A percentile compares a stretch with the other conserved stretches of the same genome.
These are phyloP conservation scores for Cuniculus paca DNA, from an alignment of 2,797 vertebrate genomes.

Conservation along the genomic window DNA sequence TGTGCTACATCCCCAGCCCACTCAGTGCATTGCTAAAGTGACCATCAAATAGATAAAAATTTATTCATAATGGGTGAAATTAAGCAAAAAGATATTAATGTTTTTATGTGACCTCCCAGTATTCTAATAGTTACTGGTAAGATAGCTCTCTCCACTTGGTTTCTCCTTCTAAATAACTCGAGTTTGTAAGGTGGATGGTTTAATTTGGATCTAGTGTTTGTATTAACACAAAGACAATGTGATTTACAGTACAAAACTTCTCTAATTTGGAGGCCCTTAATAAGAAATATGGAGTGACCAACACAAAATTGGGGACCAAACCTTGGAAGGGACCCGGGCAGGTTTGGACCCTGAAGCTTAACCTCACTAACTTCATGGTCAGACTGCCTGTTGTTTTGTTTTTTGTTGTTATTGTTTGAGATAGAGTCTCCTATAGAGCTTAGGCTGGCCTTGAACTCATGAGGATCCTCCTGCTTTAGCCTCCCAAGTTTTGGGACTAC, in stretches of 20 bases:
- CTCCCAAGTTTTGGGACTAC: background rate
- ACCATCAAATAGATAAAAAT: background rate
- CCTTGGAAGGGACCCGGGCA: background rate
- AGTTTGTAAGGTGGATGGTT: background rate
- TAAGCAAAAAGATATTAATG: background rate
- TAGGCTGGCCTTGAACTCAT: background rate
- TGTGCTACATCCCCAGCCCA: no score
- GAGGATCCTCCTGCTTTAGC: background rate
- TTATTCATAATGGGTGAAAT: background rate
- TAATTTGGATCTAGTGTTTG: background rate
- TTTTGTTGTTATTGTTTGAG: no score
- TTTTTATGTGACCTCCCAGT: background rate
- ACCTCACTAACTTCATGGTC: background rate
- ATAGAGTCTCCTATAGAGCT: background rate
- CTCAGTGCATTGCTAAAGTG: background rate
- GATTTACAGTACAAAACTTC: background rate
- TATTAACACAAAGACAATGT: background rate
- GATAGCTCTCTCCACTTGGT: background rate
- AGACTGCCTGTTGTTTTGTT: background rate
- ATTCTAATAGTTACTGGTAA: background rate
- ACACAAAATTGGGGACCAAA: background rate
- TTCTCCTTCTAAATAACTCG: conserved; percentile 24
- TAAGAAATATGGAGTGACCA: background rate
- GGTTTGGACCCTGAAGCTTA: background rate
- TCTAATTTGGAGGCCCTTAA: background rate